Conservation (phyloP, 2,797 vertebrate genomes). For the Sebastes hubbsi region DNA sequence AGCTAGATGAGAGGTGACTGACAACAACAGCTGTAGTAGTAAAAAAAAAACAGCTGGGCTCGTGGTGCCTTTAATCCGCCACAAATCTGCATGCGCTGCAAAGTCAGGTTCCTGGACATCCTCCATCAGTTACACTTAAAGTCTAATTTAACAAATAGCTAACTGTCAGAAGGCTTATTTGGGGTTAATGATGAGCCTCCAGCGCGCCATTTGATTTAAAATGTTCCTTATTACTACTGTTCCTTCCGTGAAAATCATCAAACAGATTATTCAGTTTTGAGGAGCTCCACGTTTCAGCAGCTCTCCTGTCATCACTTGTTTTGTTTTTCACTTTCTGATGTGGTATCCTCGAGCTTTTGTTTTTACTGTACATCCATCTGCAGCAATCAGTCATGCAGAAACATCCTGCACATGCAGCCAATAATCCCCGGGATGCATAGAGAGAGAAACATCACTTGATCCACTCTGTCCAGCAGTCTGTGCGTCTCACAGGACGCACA, state of each 20-base stretch:
- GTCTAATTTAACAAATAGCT: accelerated
- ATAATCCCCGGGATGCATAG: not conserved
- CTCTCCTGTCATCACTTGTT: constrained; percentile 5
- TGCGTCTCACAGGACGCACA: not conserved
- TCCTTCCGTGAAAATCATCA: not conserved
- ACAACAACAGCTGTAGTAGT: constrained; percentile 57
- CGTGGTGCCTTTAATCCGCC: constrained; percentile 32
- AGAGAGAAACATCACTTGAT: not conserved
- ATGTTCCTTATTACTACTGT: not conserved
- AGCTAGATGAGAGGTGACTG: constrained; percentile 18
- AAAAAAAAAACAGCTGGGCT: constrained; percentile 61
- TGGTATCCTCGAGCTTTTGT: not conserved
- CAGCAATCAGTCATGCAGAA: constrained; percentile 34
- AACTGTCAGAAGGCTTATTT: not conserved
- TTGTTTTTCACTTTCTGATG: not conserved
- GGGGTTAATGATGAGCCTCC: not conserved
- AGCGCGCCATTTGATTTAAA: not conserved
- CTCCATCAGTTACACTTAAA: not conserved
- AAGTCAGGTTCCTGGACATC: constrained; percentile 5
- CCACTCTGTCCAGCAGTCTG: not conserved
- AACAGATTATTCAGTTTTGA: not conserved
- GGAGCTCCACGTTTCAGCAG: not conserved
- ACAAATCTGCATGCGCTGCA: not conserved
- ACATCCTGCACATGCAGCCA: constrained; percentile 4
- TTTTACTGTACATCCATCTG: constrained; percentile 12